These are phyloP conservation scores for Tridacna gigas DNA, from an alignment of 2,888 invertebrate genomes.

Conservation along the genomic window DNA sequence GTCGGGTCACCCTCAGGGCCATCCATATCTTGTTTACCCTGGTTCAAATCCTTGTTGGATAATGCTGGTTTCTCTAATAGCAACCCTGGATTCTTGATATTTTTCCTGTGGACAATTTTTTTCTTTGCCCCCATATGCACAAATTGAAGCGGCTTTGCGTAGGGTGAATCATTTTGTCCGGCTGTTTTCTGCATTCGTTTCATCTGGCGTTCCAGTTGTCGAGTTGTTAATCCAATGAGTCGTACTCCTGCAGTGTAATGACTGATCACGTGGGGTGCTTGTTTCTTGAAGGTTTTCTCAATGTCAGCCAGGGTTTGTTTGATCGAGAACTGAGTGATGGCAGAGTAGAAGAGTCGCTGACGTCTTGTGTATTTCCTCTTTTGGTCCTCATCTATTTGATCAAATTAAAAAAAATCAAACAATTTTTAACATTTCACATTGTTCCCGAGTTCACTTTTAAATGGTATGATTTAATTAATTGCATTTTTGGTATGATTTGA, in stretches of 20 bases:
- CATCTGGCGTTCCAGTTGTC: slow-evolving; percentile 71
- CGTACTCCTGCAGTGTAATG: slow-evolving; percentile 78
- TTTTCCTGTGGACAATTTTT: slow-evolving; percentile 32
- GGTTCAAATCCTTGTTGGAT: slow-evolving; percentile 11
- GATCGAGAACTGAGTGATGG: slow-evolving; percentile 72
- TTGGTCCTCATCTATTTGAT: slow-evolving; percentile 43
- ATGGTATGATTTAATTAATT: no score
- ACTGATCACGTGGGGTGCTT: slow-evolving; percentile 72
- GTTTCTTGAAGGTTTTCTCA: slow-evolving; percentile 61
- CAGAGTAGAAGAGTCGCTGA: slow-evolving; percentile 72
- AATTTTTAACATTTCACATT: no score
- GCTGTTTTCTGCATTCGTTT: slow-evolving; percentile 70
- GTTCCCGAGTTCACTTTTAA: no score
- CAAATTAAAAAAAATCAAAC: no score
- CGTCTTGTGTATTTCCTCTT: slow-evolving; percentile 61
- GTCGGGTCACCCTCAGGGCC: neutral
- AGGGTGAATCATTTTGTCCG: slow-evolving; percentile 72
- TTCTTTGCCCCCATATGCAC: slow-evolving; percentile 52
- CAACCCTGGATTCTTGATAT: slow-evolving; percentile 1
- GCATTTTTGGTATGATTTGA: no score
- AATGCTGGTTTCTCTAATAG: neutral
- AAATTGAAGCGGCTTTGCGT: slow-evolving; percentile 75
- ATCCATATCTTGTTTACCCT: slow-evolving; percentile 3
- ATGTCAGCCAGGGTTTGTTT: slow-evolving; percentile 69
- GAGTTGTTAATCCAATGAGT: slow-evolving; percentile 74